These are phyloP conservation scores for Malurus alboscapulatus DNA, from an alignment of 2,113 vertebrate genomes.

Conservation along the genomic window DNA sequence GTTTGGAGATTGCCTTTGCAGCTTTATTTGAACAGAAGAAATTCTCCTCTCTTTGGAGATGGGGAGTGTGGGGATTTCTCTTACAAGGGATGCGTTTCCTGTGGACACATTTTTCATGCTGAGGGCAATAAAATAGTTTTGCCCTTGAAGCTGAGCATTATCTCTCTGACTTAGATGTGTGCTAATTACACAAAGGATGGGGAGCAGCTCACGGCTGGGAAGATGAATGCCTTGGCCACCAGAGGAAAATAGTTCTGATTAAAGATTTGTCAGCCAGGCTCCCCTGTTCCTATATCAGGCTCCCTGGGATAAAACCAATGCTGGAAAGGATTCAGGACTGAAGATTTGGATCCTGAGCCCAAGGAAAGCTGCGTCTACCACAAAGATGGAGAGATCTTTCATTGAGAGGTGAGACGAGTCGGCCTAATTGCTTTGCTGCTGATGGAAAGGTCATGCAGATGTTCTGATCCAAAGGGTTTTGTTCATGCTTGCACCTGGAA, in stretches of 20 bases:
- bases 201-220: not conserved
- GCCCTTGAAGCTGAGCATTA: slow-evolving; percentile 18
- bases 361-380: not conserved
- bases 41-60: slow-evolving; percentile 50
- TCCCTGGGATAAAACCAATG: not conserved
- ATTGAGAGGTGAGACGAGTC: not conserved
- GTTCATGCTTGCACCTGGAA: not conserved
- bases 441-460: not conserved
- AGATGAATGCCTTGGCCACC: not conserved
- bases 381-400: not conserved
- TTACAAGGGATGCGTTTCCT: slow-evolving; percentile 9
- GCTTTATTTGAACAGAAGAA: slow-evolving; percentile 65
- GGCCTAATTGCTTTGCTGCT: not conserved
- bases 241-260: not conserved
- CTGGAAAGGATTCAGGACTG: not conserved
- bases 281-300: not conserved
- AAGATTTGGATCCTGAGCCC: not conserved
- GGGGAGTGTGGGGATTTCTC: not conserved
- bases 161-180: not conserved
- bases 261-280: not conserved
- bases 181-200: not conserved
- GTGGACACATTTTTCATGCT: slow-evolving; percentile 6
- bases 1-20: slow-evolving; percentile 65
- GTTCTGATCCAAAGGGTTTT: not conserved
- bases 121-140: slow-evolving; percentile 17